A percentile compares a stretch with the other conserved stretches of the same genome.
Evolutionary conservation across 2,797 vertebrate genomes (phyloP).

Genomic region (Intellagama lesueurii): DNA sequence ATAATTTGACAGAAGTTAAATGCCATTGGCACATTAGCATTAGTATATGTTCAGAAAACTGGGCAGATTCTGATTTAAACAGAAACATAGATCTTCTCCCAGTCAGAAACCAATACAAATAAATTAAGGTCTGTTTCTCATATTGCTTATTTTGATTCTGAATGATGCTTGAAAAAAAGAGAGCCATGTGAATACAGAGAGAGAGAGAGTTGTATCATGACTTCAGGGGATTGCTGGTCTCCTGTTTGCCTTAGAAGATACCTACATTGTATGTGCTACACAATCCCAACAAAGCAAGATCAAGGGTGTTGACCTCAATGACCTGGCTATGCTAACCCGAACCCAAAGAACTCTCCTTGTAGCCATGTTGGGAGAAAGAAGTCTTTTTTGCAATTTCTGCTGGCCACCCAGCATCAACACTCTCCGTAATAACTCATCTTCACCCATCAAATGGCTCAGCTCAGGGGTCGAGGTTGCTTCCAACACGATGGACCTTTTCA

Average conservation of each 20-base stretch:
- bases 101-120: no score
- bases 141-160: no score
- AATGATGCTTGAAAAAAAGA: no score
- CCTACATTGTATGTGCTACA: constrained; percentile 18
- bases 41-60: no score
- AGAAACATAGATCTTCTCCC: no score
- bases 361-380: constrained; percentile 25
- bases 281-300: constrained; percentile 60
- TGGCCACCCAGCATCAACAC: constrained; percentile 52
- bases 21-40: no score
- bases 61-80: no score
- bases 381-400: constrained; percentile 46
- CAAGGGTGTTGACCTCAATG: constrained; percentile 50
- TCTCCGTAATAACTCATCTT: constrained; percentile 62
- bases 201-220: no score
- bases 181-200: no score
- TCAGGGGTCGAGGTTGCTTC: constrained; percentile 43
- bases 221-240: not conserved
- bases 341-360: constrained; percentile 30
- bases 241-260: not conserved
- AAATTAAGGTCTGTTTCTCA: no score
- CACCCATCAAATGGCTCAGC: constrained; percentile 21
- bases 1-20: no score
- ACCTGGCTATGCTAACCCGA: constrained; percentile 53
- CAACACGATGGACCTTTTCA: constrained; percentile 62